phyloP scores from a whole-genome alignment of 2,113 vertebrate species.

The Lampris megalopsis region DNA sequence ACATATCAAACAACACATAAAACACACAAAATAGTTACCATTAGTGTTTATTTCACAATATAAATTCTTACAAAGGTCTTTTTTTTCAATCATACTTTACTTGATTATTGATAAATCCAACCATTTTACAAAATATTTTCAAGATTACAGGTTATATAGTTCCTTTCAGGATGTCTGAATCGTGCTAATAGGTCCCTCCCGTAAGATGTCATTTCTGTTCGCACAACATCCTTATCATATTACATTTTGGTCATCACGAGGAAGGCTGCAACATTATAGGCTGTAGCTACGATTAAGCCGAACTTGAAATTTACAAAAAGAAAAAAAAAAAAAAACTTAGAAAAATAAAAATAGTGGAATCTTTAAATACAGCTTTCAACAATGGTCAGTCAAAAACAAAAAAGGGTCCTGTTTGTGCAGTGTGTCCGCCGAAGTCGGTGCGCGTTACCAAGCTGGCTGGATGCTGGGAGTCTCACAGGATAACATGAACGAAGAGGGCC shows the following conservation, averaged over 20 bases:
- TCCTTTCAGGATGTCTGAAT: conserved; percentile 22
- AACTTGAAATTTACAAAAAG: conserved; percentile 10
- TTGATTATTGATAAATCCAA: conserved; percentile 17
- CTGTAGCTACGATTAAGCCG: not conserved
- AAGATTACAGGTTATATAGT: conserved; percentile 31
- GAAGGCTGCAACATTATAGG: not conserved
- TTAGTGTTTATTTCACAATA: conserved; percentile 2
- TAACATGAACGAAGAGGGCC: conserved; percentile 86
- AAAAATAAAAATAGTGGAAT: not conserved
- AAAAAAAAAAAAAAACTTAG: conserved; percentile 6
- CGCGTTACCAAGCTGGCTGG: not conserved
- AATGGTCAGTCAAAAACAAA: conserved; percentile 6
- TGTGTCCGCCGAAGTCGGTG: not conserved
- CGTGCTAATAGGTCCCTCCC: conserved; percentile 8
- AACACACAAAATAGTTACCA: not conserved
- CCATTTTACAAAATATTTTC: conserved; percentile 64
- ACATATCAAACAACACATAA: not conserved
- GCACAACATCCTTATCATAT: not conserved
- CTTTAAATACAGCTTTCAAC: conserved; percentile 19
- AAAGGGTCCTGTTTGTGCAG: not conserved
- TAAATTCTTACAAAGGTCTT: not conserved
- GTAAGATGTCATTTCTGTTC: not conserved
- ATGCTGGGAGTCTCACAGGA: conserved; percentile 70
- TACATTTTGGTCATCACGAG: conserved; percentile 24
- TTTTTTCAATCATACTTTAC: not conserved